Evolutionary conservation across 2,797 vertebrate species (phyloP), one percentile per base, ranked within the genome.

Genomic region (Sebastes cheni): DNA sequence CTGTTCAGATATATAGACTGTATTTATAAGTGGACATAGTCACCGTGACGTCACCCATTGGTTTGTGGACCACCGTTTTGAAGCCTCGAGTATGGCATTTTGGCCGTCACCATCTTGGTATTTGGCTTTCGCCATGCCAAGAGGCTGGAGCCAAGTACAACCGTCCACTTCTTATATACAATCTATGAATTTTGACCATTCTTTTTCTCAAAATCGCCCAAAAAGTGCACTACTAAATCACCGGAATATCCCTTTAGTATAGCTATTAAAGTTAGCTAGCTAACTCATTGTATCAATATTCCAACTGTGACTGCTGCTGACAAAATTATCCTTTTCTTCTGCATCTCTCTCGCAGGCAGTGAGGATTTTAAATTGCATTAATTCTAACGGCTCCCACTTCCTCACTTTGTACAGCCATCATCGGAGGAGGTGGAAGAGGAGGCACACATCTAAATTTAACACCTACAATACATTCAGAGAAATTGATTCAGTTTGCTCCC

Each of bases 401-500:
- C 18, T 65, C 56, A 62, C 36, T 67, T 23, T 67, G 27, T 72
- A 11, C 42, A 60, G 67, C 18, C 50, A 39, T 25, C 56, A 25
- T 29, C 1, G 1, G 50, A 59, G 36, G 46, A 56, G 56, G 61
- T 7, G 70, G 60, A 50, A 34, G 64, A 13, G 30, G 50, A 70
- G 27, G 66, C 50, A 9, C 25, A 50, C 8, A 12, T 65, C 62
- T 56, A 46, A 67, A 68, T 81, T 74, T 27, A 79, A 70, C 73
- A 72, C 71, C 67, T 56, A 42, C 2, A 2, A 60, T 39, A 59
- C 14, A 56, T 73, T 74, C n/a, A 29, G 27, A 71, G 69, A 67
- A 77, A 75, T 46, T 46, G 30, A 81, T 78, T 75, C 14, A 72
- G n/a, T 72, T 67, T 71, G 56, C 18, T 67, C 60, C 8, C 36